phyloP scores from a whole-genome alignment of 2,113 vertebrate species.

The Chrysochloris asiatica region DNA sequence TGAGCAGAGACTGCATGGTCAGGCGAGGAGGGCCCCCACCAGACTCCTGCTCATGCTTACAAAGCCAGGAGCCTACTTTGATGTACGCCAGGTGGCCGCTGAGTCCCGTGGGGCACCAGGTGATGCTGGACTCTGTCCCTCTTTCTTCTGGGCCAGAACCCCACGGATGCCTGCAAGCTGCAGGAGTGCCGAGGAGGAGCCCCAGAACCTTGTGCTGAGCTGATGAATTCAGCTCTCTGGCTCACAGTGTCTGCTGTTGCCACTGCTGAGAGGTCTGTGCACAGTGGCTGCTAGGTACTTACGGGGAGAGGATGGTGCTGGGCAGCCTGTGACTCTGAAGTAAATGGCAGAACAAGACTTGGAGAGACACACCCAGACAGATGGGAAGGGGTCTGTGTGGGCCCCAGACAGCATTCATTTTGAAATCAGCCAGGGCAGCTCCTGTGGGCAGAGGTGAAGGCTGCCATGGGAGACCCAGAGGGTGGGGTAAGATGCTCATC shows the following conservation, averaged over 20 bases:
- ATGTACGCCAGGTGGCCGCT: background rate
- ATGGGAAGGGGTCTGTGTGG: background rate
- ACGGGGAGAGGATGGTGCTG: background rate
- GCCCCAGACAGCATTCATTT: background rate
- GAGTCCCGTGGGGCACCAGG: background rate
- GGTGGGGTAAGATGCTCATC: background rate
- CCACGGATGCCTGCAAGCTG: fast-evolving
- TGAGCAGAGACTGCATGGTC: background rate
- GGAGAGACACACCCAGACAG: background rate
- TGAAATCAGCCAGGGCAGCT: background rate
- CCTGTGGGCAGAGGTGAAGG: background rate
- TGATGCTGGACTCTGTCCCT: background rate
- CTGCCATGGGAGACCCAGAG: background rate
- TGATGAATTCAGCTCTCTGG: background rate
- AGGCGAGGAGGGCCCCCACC: fast-evolving
- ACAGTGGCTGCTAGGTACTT: slow-evolving; percentile 19
- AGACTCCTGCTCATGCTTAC: background rate
- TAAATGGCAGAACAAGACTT: background rate
- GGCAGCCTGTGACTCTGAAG: background rate
- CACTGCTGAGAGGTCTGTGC: slow-evolving; percentile 17
- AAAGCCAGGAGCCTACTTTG: slow-evolving; percentile 17
- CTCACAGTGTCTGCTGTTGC: background rate
- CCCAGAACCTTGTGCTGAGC: background rate
- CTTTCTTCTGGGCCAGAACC: background rate
- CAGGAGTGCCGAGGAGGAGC: background rate